Percentiles rank a stretch among this genome's conserved stretches.
Evolutionary conservation across 2,888 invertebrate genomes (phyloP).

Genomic region (Cataglyphis livida): DNA sequence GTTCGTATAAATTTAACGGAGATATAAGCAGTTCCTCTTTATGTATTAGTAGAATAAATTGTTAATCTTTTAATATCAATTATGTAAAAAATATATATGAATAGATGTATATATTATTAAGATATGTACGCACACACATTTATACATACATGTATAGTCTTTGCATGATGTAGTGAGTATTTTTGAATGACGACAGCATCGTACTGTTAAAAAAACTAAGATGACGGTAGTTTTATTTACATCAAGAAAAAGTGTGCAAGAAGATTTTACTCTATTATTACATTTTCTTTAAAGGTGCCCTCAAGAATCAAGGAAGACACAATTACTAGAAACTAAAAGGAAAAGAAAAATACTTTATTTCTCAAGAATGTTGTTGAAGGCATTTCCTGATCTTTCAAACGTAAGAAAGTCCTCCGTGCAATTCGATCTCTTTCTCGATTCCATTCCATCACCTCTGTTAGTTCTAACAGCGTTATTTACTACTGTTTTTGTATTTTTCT

Average conservation of each 20-base stretch:
- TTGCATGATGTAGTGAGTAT: neutral
- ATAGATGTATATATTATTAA: neutral
- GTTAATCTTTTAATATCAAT: constrained; percentile 11
- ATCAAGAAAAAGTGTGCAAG: neutral
- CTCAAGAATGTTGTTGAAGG: neutral
- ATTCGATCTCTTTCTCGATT: constrained; percentile 35
- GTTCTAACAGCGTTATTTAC: constrained; percentile 43
- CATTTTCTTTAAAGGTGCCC: constrained; percentile 16
- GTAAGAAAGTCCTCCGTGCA: neutral
- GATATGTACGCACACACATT: neutral
- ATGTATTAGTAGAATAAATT: neutral
- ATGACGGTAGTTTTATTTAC: neutral
- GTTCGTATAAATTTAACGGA: constrained; percentile 14
- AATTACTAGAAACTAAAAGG: constrained; percentile 9
- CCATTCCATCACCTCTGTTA: constrained; percentile 16
- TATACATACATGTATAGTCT: neutral
- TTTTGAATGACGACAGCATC: neutral
- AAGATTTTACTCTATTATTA: constrained; percentile 20
- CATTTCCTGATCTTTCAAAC: constrained; percentile 29
- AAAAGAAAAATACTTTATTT: constrained; percentile 47
- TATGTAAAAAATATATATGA: neutral
- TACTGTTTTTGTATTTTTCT: constrained; percentile 12
- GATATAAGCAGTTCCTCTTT: neutral
- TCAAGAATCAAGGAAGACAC: constrained; percentile 16
- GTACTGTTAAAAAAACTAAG: neutral